Evolutionary conservation across 35 echinoderm and acorn worm species (phyloP).

Genomic region (Apostichopus californicus): DNA sequence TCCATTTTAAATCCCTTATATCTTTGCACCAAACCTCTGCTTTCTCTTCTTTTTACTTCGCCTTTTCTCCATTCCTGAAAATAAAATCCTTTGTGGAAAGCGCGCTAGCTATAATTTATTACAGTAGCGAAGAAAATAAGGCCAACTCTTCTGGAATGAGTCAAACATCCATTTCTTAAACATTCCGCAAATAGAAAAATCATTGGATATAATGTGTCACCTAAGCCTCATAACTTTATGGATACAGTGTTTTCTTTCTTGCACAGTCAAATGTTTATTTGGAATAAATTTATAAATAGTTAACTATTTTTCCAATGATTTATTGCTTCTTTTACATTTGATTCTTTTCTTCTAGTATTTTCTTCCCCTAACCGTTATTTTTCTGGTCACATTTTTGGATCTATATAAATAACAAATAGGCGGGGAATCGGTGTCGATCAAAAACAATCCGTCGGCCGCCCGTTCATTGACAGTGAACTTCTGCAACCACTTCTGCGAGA

Average conservation of each 20-base stretch:
- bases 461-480: constrained; percentile 28
- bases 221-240: background rate
- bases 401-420: background rate
- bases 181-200: background rate
- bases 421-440: background rate
- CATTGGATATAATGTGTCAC: background rate
- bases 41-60: too few species aligned
- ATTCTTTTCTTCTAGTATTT: background rate
- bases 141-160: background rate
- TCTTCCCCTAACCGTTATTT: background rate
- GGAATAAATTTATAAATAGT: constrained; percentile 34
- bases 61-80: too few species aligned
- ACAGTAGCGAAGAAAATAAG: background rate
- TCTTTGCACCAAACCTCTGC: too few species aligned
- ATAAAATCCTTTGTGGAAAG: too few species aligned
- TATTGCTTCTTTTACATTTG: background rate
- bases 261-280: background rate
- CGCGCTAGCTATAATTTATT: background rate
- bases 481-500: constrained; percentile 23
- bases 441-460: constrained; percentile 13
- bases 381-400: constrained; percentile 11
- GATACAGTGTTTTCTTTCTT: too few species aligned
- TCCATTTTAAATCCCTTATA: too few species aligned
- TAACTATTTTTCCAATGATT: background rate
- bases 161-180: background rate